Conservation (phyloP, 2,113 vertebrate species). For the Pampusana beccarii region DNA sequence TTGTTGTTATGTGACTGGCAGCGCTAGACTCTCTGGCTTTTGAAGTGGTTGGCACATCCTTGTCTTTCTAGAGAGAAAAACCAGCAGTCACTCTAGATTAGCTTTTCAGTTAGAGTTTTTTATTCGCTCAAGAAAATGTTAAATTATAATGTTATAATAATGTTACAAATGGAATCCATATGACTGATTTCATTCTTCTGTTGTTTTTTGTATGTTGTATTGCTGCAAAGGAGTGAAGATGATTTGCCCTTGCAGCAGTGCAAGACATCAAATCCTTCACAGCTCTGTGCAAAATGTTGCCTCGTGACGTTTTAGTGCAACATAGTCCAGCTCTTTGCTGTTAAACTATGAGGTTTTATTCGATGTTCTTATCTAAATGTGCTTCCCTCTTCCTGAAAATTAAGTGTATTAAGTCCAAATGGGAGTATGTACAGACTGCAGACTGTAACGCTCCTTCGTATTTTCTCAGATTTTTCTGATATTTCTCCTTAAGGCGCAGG, state of each 20-base stretch:
- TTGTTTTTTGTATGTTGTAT: not conserved
- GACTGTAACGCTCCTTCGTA: rapidly evolving
- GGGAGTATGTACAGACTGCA: not conserved
- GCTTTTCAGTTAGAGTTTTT: not conserved
- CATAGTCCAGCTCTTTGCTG: not conserved
- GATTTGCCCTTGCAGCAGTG: not conserved
- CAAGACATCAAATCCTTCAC: not conserved
- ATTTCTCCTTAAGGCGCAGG: not conserved
- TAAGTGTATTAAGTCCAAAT: not conserved
- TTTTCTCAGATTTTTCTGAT: not conserved
- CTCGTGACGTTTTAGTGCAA: not conserved
- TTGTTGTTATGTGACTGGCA: not conserved
- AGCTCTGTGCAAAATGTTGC: not conserved
- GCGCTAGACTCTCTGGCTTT: not conserved
- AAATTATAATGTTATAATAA: not conserved
- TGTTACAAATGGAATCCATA: not conserved
- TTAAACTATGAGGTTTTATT: not conserved
- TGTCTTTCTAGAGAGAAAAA: not conserved
- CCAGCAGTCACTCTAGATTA: not conserved
- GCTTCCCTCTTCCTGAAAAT: not conserved
- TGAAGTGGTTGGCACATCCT: not conserved
- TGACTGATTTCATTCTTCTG: not conserved
- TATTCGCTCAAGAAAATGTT: not conserved
- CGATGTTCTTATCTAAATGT: not conserved
- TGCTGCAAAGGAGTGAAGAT: not conserved